phyloP scores from a whole-genome alignment of 2,797 vertebrate species.

The Synanceia verrucosa region DNA sequence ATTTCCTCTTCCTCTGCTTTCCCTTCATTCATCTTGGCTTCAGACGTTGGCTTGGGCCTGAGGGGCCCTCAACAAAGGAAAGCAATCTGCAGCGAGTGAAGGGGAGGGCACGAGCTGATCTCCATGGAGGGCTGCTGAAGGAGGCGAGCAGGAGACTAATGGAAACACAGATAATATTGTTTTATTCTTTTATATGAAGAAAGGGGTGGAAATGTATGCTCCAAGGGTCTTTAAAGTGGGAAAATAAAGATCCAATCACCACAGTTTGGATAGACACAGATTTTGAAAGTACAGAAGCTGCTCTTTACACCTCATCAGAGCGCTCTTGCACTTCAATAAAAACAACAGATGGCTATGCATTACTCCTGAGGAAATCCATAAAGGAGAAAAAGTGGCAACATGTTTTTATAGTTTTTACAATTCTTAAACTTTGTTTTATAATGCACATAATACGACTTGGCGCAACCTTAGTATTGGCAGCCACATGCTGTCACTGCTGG shows the following conservation, averaged over 20 bases:
- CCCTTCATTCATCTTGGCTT: constrained; percentile 62
- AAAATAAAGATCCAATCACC: constrained; percentile 22
- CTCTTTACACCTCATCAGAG: neutral
- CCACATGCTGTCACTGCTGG: neutral
- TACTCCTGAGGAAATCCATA: neutral
- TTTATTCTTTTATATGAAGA: constrained; percentile 34
- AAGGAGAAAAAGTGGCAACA: neutral
- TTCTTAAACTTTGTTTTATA: neutral
- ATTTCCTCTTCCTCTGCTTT: constrained; percentile 37
- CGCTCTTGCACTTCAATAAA: neutral
- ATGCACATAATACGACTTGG: neutral
- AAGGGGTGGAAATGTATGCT: constrained; percentile 14
- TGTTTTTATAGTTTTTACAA: neutral
- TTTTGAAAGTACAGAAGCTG: neutral
- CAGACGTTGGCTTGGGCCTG: constrained; percentile 51
- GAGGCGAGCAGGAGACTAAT: constrained; percentile 3
- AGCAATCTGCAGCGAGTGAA: constrained; percentile 55
- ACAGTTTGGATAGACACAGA: neutral
- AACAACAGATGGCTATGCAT: neutral
- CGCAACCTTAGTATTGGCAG: neutral
- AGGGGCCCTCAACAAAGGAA: constrained; percentile 67
- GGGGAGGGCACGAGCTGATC: constrained; percentile 37
- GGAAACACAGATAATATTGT: constrained; percentile 48
- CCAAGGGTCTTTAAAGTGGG: constrained; percentile 4
- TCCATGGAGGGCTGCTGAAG: constrained; percentile 37